Conservation (phyloP, 2,888 invertebrate species). For the Salpingus planirostris region DNA sequence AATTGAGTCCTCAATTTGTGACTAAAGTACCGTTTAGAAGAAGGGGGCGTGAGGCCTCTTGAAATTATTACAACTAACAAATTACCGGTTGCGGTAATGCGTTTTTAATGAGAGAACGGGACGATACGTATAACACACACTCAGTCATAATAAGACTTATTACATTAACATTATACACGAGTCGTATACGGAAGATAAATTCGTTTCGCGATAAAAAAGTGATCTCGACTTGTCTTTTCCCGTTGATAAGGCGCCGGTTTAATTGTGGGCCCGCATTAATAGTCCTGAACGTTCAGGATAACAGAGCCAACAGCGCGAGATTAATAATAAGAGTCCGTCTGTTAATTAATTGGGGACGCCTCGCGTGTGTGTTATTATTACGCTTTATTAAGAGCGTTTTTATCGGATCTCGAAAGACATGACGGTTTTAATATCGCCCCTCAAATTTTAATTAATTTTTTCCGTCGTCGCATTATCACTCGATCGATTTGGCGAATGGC, state of each 20-base stretch:
- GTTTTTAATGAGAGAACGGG: conserved; percentile 14
- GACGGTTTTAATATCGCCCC: too few species aligned
- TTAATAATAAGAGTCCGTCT: conserved; percentile 8
- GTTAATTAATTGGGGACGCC: conserved; percentile 13
- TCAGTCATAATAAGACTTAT: too few species aligned
- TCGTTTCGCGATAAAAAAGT: conserved; percentile 8
- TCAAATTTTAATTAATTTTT: too few species aligned
- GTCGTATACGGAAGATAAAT: too few species aligned
- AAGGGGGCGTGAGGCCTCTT: conserved; percentile 6
- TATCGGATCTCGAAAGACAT: too few species aligned
- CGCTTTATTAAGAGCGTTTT: conserved; percentile 13
- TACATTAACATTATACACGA: too few species aligned
- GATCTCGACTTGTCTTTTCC: conserved; percentile 5
- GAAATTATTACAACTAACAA: conserved; percentile 11
- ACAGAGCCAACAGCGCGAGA: conserved; percentile 8
- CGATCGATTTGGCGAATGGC: too few species aligned
- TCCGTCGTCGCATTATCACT: too few species aligned
- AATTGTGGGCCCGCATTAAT: conserved; percentile 10
- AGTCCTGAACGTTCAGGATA: conserved; percentile 5
- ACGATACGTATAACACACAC: too few species aligned
- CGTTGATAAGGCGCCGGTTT: conserved; percentile 8
- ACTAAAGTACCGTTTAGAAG: conserved; percentile 12
- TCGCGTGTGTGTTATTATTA: too few species aligned
- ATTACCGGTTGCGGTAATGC: conserved; percentile 12
- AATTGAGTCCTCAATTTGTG: conserved; percentile 14